A percentile compares a stretch with the other conserved stretches of the same genome.
Evolutionary conservation across 2,888 invertebrate species (phyloP).

Genomic region (Drosophila planitibia): DNA sequence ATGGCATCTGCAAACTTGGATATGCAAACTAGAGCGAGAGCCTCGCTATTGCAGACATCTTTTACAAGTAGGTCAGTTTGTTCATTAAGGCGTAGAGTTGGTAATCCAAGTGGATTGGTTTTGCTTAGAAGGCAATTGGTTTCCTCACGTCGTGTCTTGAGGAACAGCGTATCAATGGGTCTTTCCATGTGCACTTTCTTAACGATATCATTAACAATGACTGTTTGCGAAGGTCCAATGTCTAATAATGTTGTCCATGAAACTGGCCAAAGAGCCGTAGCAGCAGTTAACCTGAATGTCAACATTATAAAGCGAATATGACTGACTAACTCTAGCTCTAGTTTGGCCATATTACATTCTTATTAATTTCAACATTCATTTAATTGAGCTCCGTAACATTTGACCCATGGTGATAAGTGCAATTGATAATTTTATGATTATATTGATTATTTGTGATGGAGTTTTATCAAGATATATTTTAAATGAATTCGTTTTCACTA

Average conservation of each 20-base stretch:
- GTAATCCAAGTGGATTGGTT: background rate
- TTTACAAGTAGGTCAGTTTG: background rate
- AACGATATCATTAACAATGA: conserved; percentile 14
- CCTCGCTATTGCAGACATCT: conserved; percentile 8
- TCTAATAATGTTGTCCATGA: background rate
- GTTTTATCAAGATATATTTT: background rate
- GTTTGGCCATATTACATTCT: background rate
- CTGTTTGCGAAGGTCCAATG: background rate
- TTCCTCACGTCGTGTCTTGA: conserved; percentile 4
- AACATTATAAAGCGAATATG: background rate
- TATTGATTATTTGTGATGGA: background rate
- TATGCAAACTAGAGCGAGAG: background rate
- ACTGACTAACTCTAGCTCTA: background rate
- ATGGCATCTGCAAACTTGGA: too few relatives aligned
- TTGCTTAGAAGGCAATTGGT: background rate
- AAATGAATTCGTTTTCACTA: background rate
- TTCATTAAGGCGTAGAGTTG: conserved; percentile 18
- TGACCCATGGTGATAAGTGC: background rate
- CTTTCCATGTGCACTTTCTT: conserved; percentile 1
- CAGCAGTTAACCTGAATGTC: background rate
- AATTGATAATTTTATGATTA: background rate
- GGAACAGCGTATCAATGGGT: conserved; percentile 12
- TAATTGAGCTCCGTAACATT: background rate
- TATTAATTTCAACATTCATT: background rate
- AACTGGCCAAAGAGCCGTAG: background rate